Evolutionary conservation across 1,140 invertebrate genomes (phyloP), one percentile per base, ranked within the genome.

Genomic region (Bombus sylvicola): DNA sequence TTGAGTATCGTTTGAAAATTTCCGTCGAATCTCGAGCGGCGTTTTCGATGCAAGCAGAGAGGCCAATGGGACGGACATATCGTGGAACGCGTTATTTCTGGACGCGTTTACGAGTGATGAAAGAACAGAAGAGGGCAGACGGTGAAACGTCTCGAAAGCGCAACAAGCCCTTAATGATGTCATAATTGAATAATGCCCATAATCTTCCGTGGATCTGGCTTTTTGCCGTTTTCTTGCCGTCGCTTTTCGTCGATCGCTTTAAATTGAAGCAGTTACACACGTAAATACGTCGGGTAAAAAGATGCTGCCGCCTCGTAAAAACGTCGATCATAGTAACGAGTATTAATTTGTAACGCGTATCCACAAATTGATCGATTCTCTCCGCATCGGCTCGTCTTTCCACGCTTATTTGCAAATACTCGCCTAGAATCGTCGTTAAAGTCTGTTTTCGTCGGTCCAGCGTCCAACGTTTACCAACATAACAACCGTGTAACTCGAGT

Each of bases 181-280:
- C 89, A 90, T 84, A 89, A 90, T 90, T 90, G 82, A 90, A 90
- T 89, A 89, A 90, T 90, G 86, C 78, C 81, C 85, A 76, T 87
- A 89, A 90, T 90, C 74, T 79, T 64, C 34, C 75, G 43, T 37
- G 86, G 57, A 84, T 83, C 75, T 72, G 43, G 18, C 57, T 90
- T 85, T 87, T 90, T 89, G 66, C 57, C 77, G 74, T 81, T 81
- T 85, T 72, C 73, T 85, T 73, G 8, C 31, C 41, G 78, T 53
- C 18, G 83, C 59, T 74, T 71, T 53, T 22, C 53, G 62, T 62
- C 77, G 69, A 71, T 86, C 76, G 62, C 68, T 84, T 84, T 41
- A 81, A 83, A 87, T 69, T 53, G 85, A 76, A 34, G 37, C 59
- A 64, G 83, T 83, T 83, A 86, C 76, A 86, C 76, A 59, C 73